Evolutionary conservation across 1,140 invertebrate species (phyloP).

Genomic region (Acromyrmex echinatior): DNA sequence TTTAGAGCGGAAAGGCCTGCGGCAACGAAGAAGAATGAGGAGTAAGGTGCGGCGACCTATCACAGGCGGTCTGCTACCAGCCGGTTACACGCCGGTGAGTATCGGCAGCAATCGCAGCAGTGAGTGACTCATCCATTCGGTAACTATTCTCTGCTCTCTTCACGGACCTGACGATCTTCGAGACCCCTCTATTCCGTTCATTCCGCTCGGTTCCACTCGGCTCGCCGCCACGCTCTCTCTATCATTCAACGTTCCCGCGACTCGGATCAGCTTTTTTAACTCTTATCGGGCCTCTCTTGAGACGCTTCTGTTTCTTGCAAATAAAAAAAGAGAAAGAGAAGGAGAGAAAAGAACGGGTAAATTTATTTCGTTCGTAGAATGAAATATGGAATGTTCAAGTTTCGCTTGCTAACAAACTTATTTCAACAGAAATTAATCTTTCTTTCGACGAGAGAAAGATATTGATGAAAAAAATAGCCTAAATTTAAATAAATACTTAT

Average conservation of each 20-base stretch:
- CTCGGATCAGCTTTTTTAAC: slow-evolving; percentile 36
- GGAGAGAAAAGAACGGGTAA: not conserved
- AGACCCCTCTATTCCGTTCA: slow-evolving; percentile 60
- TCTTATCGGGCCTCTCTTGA: slow-evolving; percentile 29
- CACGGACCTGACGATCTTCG: slow-evolving; percentile 20
- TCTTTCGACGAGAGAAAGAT: not conserved
- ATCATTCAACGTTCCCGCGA: slow-evolving; percentile 56
- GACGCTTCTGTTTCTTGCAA: not conserved
- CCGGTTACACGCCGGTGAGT: slow-evolving; percentile 62
- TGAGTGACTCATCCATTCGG: slow-evolving; percentile 72
- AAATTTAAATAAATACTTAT: too few relatives aligned
- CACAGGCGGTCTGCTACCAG: slow-evolving; percentile 67
- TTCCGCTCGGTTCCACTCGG: slow-evolving; percentile 75
- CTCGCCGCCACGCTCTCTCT: slow-evolving; percentile 59
- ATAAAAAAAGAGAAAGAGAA: slow-evolving; percentile 10
- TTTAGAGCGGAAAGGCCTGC: not conserved
- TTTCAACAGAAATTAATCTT: slow-evolving; percentile 29
- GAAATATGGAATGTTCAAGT: slow-evolving; percentile 31
- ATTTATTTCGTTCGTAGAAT: slow-evolving; percentile 32
- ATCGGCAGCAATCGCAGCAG: slow-evolving; percentile 66
- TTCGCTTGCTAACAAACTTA: slow-evolving; percentile 9
- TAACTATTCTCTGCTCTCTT: slow-evolving; percentile 57
- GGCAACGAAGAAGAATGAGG: slow-evolving; percentile 38
- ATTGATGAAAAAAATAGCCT: too few relatives aligned
- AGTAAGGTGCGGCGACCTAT: slow-evolving; percentile 81